Percentiles rank a stretch among this genome's conserved stretches.
Evolutionary conservation across 2,113 vertebrate species (phyloP).

Genomic region (Drymodes brunneopygia): DNA sequence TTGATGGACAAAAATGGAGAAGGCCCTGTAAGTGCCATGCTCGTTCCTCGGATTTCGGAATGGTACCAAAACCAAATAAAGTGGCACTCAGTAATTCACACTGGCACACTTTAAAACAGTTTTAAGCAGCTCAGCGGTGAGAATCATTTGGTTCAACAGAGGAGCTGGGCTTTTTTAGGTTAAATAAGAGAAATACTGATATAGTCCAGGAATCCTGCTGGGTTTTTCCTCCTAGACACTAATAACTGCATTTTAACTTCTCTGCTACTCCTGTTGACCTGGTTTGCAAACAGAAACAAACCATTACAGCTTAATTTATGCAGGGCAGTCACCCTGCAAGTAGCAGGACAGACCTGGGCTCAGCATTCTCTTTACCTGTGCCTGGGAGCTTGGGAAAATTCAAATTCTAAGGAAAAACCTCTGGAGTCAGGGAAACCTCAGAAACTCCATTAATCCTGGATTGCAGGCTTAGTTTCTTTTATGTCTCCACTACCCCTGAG

Average conservation of each 20-base stretch:
- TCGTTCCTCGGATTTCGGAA: accelerated
- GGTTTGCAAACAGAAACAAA: conserved; percentile 11
- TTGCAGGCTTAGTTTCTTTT: neutral
- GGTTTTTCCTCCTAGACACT: neutral
- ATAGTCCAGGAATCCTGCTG: neutral
- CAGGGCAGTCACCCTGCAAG: neutral
- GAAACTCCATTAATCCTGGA: neutral
- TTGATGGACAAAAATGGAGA: neutral
- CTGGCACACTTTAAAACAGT: neutral
- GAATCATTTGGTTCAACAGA: neutral
- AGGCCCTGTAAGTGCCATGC: neutral
- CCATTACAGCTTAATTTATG: neutral
- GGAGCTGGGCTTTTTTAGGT: neutral
- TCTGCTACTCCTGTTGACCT: neutral
- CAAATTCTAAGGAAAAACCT: neutral
- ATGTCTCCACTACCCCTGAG: neutral
- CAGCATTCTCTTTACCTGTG: neutral
- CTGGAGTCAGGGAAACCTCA: neutral
- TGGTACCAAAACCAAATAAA: neutral
- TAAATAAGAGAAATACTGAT: neutral
- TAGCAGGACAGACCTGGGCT: neutral
- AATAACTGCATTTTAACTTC: neutral
- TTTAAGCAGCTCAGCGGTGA: neutral
- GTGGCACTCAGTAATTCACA: neutral
- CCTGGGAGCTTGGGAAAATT: neutral